A percentile compares a stretch with the other conserved stretches of the same genome.
These are phyloP conservation scores for Ophonus ardosiacus DNA, from an alignment of 2,888 invertebrate species.

Conservation along the genomic window DNA sequence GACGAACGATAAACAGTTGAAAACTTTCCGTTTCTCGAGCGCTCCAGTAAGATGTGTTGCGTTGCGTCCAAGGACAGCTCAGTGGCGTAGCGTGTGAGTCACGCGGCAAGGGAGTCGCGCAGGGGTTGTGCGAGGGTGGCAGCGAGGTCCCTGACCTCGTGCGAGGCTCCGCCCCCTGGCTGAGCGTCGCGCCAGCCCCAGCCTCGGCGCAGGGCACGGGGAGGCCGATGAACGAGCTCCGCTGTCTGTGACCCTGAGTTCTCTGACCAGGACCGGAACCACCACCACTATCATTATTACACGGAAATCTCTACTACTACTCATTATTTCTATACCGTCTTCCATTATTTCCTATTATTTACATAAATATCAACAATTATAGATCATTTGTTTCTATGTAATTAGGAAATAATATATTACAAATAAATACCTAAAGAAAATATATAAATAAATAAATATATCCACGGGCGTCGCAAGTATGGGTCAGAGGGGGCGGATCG, in stretches of 20 bases:
- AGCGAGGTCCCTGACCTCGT: slow-evolving; percentile 65
- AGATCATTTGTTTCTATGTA: too few species aligned
- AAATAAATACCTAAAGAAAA: too few species aligned
- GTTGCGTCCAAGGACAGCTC: slow-evolving; percentile 21
- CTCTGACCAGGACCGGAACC: slow-evolving; percentile 34
- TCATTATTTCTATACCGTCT: not conserved
- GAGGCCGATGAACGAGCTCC: slow-evolving; percentile 60
- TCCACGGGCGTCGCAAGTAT: too few species aligned
- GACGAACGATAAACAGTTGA: slow-evolving; percentile 61
- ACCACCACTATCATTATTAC: slow-evolving; percentile 14
- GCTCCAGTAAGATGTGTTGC: slow-evolving; percentile 15
- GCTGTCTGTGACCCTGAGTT: slow-evolving; percentile 44
- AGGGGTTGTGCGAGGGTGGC: not conserved
- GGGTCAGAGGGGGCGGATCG: too few species aligned
- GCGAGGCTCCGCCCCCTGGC: slow-evolving; percentile 47
- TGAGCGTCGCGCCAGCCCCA: slow-evolving; percentile 34
- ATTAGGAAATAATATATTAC: too few species aligned
- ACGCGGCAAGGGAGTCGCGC: slow-evolving; percentile 20
- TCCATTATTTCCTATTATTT: not conserved
- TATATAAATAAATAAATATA: too few species aligned
- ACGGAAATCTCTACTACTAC: slow-evolving; percentile 6
- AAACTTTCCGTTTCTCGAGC: slow-evolving; percentile 58
- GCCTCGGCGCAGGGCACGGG: slow-evolving; percentile 69
- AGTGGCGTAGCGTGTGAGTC: slow-evolving; percentile 47
- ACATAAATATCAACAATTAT: not conserved